Evolutionary conservation across 2,888 invertebrate species (phyloP).

Genomic region (Lydus trimaculatus): DNA sequence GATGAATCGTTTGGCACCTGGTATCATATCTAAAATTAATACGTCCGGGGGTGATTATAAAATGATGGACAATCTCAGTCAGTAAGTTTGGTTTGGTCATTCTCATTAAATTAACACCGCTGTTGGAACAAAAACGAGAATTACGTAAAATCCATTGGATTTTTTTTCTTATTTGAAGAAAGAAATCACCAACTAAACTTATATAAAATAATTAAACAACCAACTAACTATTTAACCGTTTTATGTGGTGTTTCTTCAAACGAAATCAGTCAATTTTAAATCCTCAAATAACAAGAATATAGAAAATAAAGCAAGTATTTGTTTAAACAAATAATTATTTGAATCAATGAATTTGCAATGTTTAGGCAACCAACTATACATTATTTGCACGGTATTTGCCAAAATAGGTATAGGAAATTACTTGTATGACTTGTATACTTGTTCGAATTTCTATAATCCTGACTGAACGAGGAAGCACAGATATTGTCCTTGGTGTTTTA

Average conservation of each 20-base stretch:
- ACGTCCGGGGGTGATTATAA: conserved; percentile 90
- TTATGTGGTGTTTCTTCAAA: too few relatives aligned
- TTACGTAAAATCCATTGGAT: too few relatives aligned
- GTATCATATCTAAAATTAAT: conserved; percentile 84
- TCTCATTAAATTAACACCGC: too few relatives aligned
- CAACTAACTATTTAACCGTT: too few relatives aligned
- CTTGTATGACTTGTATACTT: not conserved
- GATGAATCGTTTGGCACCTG: conserved; percentile 89
- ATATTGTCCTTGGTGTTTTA: conserved; percentile 46
- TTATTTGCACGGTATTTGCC: too few relatives aligned
- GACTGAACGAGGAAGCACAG: conserved; percentile 44
- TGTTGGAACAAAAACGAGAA: too few relatives aligned
- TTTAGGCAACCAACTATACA: not conserved
- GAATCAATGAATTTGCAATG: not conserved
- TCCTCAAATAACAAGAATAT: not conserved
- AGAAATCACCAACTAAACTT: too few relatives aligned
- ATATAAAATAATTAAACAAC: too few relatives aligned
- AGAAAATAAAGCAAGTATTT: not conserved
- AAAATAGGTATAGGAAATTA: too few relatives aligned
- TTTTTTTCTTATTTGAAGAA: too few relatives aligned
- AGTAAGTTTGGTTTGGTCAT: too few relatives aligned
- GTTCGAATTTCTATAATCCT: conserved; percentile 36
- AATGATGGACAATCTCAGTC: conserved; percentile 94
- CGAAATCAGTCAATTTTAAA: conserved; percentile 9
- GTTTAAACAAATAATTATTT: not conserved